These are phyloP conservation scores for Dermochelys coriacea DNA, from an alignment of 2,797 vertebrate species.

Conservation along the genomic window DNA sequence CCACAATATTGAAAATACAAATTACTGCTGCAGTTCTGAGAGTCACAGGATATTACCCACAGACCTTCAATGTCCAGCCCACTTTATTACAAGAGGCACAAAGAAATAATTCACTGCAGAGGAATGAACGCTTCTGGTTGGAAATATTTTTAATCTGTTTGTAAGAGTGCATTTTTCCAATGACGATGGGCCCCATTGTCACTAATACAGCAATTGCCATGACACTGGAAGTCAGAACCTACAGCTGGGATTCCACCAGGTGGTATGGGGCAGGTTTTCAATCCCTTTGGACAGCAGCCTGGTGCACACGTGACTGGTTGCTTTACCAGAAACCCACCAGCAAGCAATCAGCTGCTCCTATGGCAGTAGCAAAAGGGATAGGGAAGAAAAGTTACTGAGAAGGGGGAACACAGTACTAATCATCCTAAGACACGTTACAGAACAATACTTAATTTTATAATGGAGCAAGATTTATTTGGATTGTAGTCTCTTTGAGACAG, in stretches of 20 bases:
- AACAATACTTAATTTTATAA: not conserved
- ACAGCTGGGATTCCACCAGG: not conserved
- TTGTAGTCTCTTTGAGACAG: not conserved
- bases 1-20: not conserved
- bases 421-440: not conserved
- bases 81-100: not conserved
- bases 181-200: too few species aligned
- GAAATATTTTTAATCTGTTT: not conserved
- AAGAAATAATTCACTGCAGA: not conserved
- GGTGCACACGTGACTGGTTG: not conserved
- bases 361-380: not conserved
- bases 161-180: not conserved
- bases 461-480: not conserved
- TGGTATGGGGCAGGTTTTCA: not conserved
- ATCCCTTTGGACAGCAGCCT: not conserved
- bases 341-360: not conserved
- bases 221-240: not conserved
- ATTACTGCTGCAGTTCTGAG: slow-evolving; percentile 12
- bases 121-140: not conserved
- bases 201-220: too few species aligned
- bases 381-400: not conserved
- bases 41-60: not conserved
- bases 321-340: not conserved
- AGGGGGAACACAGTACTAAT: slow-evolving; percentile 24
- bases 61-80: not conserved